Base-by-base conservation (phyloP, 2,797 vertebrate species). In the Cebuella pygmaea region DNA sequence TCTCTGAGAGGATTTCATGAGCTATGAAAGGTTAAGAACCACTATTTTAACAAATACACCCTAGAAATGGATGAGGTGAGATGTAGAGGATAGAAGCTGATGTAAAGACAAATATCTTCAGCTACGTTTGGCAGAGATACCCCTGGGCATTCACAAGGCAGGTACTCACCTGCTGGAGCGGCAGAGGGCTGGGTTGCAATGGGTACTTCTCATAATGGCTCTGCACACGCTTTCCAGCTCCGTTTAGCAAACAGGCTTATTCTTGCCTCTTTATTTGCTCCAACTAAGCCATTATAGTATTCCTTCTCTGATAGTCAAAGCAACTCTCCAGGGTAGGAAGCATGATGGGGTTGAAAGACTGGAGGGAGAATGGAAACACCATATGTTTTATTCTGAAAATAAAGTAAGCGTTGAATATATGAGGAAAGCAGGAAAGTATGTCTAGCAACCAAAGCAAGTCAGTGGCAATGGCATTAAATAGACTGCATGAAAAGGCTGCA, bases 311-410 rank as follows among this genome's bases (percentile, higher is more conserved):
- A n/a, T 7, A 50, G 50, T 72, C 64, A 85, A 48, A 95, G 50
- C 75, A 88, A 8, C 59, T 76, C 46, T 78, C n/a, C 36, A 52
- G 86, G 74, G 80, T 46, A 61, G 41, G 67, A 91, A 82, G 33
- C 20, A 17, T 72, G 44, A 80, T 41, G 59, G 74, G 64, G n/a
- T 81, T 92, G 72, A 88, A 93, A 81, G 72, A 50, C 72, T 74
- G 14, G 1, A 84, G 50, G 90, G 57, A 76, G 78, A 82, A 81
- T 93, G 78, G 86, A 82, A 94, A 52, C 61, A 17, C 74, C 36
- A 2, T 87, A 17, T 80, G 52, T 89, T 97, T 83, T 83, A n/a
- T 92, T 81, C 55, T 83, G 67, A 91, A 93, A 90, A 52, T 92
- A 90, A 89, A 92, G 50, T 55, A 48, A 88, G 50, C 92, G 14